Base-by-base conservation (phyloP, 2,888 invertebrate genomes). In the Ornithoptera priamus region DNA sequence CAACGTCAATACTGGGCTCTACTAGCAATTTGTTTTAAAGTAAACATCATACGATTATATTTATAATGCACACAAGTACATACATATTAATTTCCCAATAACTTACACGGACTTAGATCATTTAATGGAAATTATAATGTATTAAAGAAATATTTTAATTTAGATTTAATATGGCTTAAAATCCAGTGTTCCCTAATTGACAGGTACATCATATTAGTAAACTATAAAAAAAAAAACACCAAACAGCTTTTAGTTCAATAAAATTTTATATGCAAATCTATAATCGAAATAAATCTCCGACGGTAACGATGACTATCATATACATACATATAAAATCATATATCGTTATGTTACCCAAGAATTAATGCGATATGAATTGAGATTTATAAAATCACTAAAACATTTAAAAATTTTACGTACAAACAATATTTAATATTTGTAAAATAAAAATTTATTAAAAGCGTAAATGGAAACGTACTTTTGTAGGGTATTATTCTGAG, bases 131-230 rank as follows among this genome's bases (percentile, higher is more conserved):
- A 65, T 62, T 18, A 62, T 50, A 36, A 62, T 30, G 36, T 58
- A 62, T 58, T 59, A 15, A 69, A 50, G 22, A 30, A 66, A 36
- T 8, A 69, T 58, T 61, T 62, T n/a, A 66, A 66, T 62, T 62
- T 66, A 69, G 24, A 58, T n/a, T 53, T 60, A 63, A 60, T 70
- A 67, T 70, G 69, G 62, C 62, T 57, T 22, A 58, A 22, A 62
- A 36, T 61, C n/a, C 65, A 69, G 62, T 62, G 58, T 39, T 58
- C 6, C 56, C 62, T 62, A 22, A 58, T 46, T 17, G 58, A 61
- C 66, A 70, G 70, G 70, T 67, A 70, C 69, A 56, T 68, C 63
- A 50, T 68, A 50, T 59, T 39, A 59, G 53, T 42, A 62, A 58
- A 57, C 15, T 22, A 65, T 46, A 62, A 5, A 50, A 64, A 50